Base-by-base conservation (phyloP, 2,888 invertebrate species). In the Piscicola geometra region DNA sequence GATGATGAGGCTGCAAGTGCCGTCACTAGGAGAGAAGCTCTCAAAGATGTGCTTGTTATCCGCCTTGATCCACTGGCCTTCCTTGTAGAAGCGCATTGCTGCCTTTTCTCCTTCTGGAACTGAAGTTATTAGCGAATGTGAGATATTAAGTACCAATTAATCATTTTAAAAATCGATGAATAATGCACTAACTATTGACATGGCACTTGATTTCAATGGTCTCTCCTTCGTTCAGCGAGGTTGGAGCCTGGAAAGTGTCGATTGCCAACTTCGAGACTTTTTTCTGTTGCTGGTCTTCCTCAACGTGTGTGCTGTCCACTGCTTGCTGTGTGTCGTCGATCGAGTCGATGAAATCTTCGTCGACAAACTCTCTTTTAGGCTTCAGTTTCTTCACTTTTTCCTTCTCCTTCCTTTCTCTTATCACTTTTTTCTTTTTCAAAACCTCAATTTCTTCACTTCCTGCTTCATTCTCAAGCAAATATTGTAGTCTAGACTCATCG, bases 151-250 rank as follows among this genome's bases (percentile, higher is more conserved):
- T 9, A 41, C 9, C 15, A 41, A 41, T 41, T 41, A 15, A 41
- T 15, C 41, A 18, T 18, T 56, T 56, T 9, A 18, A 21, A n/a
- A n/a, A n/a, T n/a, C n/a, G n/a, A n/a, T n/a, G n/a, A n/a, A n/a
- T n/a, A n/a, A n/a, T n/a, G n/a, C n/a, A 36, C 75, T 75, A 35
- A 75, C 75, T 77, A 66, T 60, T 33, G 3, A 78, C 71, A 41
- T 64, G 68, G 71, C 77, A 78, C 2, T 75, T 64, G 25, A 78
- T 56, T 28, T 71, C 50, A 25, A 78, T 70, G 35, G 64, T 76
- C 3, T 73, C 77, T 47, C 77, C 77, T 36, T 77, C 77, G 28
- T 64, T 70, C 33, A 77, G 60, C 0, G 70, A 41, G 9, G 69
- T 60, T 25, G 78, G 68, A 18, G 50, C 9, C 21, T 47, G 50